Percentiles rank a stretch among this genome's conserved stretches.
phyloP scores from a whole-genome alignment of 2,888 invertebrate genomes.

The Drosophila paranaensis region DNA sequence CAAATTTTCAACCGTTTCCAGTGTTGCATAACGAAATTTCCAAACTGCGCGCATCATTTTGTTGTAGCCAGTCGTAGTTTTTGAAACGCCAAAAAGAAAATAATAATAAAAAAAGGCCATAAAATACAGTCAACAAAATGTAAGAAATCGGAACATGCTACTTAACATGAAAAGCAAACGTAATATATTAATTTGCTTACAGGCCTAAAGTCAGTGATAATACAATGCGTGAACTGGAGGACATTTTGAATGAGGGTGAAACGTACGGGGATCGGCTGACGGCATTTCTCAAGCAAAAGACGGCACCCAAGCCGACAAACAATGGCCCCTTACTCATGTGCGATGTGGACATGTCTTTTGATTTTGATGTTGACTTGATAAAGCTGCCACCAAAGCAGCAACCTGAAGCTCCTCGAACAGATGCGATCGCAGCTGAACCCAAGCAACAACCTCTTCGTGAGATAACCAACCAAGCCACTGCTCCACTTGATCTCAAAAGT shows the following conservation, averaged over 20 bases:
- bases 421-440: neutral
- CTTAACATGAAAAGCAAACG: too few relatives aligned
- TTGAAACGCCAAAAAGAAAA: slow-evolving; percentile 1
- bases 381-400: slow-evolving; percentile 26
- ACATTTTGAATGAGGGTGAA: slow-evolving; percentile 45
- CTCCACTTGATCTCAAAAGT: neutral
- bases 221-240: slow-evolving; percentile 53
- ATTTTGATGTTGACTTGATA: slow-evolving; percentile 61
- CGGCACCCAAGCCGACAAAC: slow-evolving; percentile 22
- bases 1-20: slow-evolving; percentile 8
- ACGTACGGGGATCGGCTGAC: slow-evolving; percentile 44
- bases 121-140: slow-evolving; percentile 23
- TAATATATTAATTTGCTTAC: neutral
- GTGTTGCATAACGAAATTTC: slow-evolving; percentile 34
- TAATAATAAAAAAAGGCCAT: neutral
- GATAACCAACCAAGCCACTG: neutral
- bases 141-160: slow-evolving; percentile 11
- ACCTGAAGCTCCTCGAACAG: neutral
- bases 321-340: slow-evolving; percentile 33
- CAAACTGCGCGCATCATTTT: slow-evolving; percentile 39
- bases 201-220: slow-evolving; percentile 38
- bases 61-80: neutral
- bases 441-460: slow-evolving; percentile 20
- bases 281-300: slow-evolving; percentile 49
- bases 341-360: slow-evolving; percentile 46